Evolutionary conservation across 37 sponge, comb jelly and placozoan species (phyloP).

Genomic region (Beroe forskalii): DNA sequence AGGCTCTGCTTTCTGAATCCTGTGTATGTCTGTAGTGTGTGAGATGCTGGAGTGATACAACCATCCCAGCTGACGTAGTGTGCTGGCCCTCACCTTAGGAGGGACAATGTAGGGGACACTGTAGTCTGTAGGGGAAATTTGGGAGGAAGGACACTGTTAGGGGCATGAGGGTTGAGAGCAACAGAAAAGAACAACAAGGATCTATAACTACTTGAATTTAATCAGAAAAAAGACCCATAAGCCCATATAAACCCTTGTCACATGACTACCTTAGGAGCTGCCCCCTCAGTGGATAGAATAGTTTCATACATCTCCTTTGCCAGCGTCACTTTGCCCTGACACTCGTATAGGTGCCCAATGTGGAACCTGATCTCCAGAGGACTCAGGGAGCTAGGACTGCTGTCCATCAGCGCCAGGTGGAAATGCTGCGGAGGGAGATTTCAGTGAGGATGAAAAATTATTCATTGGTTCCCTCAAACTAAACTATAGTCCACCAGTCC

Average conservation of each 20-base stretch:
- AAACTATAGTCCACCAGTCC: too few relatives aligned
- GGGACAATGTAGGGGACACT: not conserved
- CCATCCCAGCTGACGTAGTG: constrained; percentile 21
- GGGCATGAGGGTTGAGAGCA: too few relatives aligned
- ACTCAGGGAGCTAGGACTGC: constrained; percentile 68
- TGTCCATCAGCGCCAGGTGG: constrained; percentile 53
- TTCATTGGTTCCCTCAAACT: too few relatives aligned
- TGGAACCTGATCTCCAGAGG: constrained; percentile 77
- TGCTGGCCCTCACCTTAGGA: constrained; percentile 5
- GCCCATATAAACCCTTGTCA: too few relatives aligned
- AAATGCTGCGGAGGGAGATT: too few relatives aligned
- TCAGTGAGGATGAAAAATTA: too few relatives aligned
- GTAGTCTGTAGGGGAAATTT: too few relatives aligned
- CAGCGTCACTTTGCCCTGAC: constrained; percentile 65
- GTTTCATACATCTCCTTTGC: constrained; percentile 66
- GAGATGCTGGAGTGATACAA: constrained; percentile 32
- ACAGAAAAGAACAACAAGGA: too few relatives aligned
- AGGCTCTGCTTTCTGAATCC: constrained; percentile 55
- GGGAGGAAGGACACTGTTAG: too few relatives aligned
- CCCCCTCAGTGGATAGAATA: not conserved
- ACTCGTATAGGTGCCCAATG: constrained; percentile 72
- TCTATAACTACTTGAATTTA: too few relatives aligned
- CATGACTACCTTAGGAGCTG: not conserved
- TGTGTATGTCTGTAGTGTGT: constrained; percentile 16
- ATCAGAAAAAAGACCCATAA: too few relatives aligned